Evolutionary conservation across 2,113 vertebrate species (phyloP).

Genomic region (Halcyon senegalensis): DNA sequence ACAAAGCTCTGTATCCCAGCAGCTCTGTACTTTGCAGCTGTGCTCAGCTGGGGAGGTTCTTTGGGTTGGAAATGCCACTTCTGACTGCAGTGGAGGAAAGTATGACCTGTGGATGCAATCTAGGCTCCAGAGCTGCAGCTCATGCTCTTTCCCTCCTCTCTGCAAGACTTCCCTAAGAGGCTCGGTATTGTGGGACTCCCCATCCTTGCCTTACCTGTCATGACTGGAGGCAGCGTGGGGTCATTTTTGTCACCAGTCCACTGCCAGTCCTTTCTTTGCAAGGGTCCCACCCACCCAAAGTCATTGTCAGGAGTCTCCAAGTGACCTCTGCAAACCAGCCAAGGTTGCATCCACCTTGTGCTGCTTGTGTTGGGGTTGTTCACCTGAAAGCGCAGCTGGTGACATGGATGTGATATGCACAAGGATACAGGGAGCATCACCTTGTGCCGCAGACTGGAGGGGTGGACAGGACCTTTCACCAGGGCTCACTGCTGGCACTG

Average conservation of each 20-base stretch:
- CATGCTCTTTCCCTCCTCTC: background rate
- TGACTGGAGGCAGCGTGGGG: fast-evolving
- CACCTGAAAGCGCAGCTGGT: background rate
- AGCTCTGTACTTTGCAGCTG: background rate
- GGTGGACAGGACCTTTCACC: background rate
- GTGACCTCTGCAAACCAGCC: background rate
- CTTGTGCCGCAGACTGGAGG: background rate
- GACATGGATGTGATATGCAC: fast-evolving
- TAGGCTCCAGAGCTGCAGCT: background rate
- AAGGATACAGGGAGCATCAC: fast-evolving
- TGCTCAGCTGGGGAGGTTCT: background rate
- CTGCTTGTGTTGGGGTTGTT: fast-evolving
- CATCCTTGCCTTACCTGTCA: background rate
- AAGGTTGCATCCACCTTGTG: fast-evolving
- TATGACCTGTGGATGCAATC: background rate
- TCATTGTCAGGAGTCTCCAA: fast-evolving
- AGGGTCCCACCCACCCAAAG: background rate
- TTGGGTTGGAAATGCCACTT: background rate
- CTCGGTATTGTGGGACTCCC: fast-evolving
- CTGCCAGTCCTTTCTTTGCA: background rate
- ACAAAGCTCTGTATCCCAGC: fast-evolving
- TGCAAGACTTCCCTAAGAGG: background rate
- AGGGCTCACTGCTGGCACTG: background rate
- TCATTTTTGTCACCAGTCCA: background rate
- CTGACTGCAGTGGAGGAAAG: background rate